Conservation (phyloP, 2,113 vertebrate species). For the Hemibagrus wyckioides region DNA sequence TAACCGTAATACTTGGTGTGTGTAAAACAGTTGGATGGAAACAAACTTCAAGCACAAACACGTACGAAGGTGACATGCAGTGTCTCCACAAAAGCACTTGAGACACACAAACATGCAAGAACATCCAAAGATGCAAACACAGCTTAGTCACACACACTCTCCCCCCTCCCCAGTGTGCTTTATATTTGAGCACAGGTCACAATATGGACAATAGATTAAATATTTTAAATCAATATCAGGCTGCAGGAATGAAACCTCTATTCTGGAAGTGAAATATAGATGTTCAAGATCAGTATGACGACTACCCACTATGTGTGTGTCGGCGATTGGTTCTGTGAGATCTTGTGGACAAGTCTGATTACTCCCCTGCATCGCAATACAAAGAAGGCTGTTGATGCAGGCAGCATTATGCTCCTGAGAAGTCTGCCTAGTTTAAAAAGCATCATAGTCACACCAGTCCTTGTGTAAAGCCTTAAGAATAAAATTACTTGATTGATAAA, state of each 20-base stretch:
- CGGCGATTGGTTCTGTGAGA: not conserved
- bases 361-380: not conserved
- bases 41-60: slow-evolving; percentile 31
- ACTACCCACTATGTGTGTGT: not conserved
- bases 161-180: not conserved
- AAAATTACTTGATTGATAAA: not conserved
- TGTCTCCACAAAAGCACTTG: slow-evolving; percentile 47
- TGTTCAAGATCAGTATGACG: not conserved
- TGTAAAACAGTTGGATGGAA: slow-evolving; percentile 29
- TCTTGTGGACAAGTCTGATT: not conserved
- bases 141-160: slow-evolving; percentile 28
- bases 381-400: not conserved
- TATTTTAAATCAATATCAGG: slow-evolving; percentile 69
- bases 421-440: not conserved
- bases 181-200: slow-evolving; percentile 41
- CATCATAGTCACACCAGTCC: not conserved
- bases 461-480: not conserved
- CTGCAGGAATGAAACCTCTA: slow-evolving; percentile 79
- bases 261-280: slow-evolving; percentile 69
- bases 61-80: slow-evolving; percentile 37
- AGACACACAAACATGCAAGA: slow-evolving; percentile 47
- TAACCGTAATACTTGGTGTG: not conserved
- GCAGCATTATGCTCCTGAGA: not conserved
- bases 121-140: slow-evolving; percentile 35
- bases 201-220: slow-evolving; percentile 54